phyloP scores from a whole-genome alignment of 2,888 invertebrate species.

The Pyrocoelia pectoralis region DNA sequence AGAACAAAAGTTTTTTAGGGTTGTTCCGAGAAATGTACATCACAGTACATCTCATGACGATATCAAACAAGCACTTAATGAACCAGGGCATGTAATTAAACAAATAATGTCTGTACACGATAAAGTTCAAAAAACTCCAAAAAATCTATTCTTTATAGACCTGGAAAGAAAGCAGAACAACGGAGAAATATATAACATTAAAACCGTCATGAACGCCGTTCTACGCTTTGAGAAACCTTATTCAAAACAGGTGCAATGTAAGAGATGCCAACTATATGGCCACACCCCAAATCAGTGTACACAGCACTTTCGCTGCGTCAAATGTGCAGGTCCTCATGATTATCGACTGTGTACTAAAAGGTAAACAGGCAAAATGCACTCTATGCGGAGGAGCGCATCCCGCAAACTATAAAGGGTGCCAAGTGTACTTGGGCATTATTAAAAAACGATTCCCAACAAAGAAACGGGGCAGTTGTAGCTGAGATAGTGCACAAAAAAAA shows the following conservation, averaged over 20 bases:
- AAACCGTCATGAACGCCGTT: neutral
- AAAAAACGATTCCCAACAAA: neutral
- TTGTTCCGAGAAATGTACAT: too few species aligned
- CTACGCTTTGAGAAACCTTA: neutral
- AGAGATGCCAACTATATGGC: constrained; percentile 1
- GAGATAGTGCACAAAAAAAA: neutral
- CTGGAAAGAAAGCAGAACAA: constrained; percentile 1
- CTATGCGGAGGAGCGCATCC: neutral
- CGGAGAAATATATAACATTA: constrained; percentile 1
- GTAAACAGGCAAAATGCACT: constrained; percentile 4
- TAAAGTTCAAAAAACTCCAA: neutral
- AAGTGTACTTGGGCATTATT: neutral
- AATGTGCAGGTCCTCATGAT: neutral
- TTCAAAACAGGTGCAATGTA: neutral
- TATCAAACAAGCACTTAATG: neutral
- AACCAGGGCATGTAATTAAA: neutral
- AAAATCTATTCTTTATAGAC: constrained; percentile 3
- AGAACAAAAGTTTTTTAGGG: neutral
- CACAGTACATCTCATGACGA: too few species aligned
- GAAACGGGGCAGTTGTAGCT: neutral
- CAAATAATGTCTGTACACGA: constrained; percentile 1
- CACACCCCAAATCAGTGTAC: neutral
- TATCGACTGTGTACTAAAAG: neutral
- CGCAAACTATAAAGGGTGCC: neutral
- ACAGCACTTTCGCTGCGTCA: neutral